phyloP scores from a whole-genome alignment of 1,140 invertebrate species.

The Procambarus clarkii region DNA sequence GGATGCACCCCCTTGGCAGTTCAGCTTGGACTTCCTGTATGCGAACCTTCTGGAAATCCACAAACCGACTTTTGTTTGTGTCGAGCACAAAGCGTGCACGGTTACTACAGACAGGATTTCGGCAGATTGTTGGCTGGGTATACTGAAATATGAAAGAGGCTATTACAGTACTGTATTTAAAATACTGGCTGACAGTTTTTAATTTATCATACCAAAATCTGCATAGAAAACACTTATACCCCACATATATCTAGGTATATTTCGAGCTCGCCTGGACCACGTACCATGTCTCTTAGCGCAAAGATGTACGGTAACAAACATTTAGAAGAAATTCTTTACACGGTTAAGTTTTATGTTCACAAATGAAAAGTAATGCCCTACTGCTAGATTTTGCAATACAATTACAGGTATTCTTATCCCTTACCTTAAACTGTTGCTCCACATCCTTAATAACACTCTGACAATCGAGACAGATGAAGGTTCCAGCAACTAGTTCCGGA shows the following conservation, averaged over 20 bases:
- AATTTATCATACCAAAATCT: too few relatives aligned
- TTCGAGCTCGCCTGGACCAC: too few relatives aligned
- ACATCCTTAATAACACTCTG: conserved; percentile 96
- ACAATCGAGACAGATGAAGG: conserved; percentile 97
- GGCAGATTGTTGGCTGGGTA: conserved; percentile 95
- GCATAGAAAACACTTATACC: too few relatives aligned
- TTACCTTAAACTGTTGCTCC: conserved; percentile 98
- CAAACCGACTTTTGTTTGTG: conserved; percentile 94
- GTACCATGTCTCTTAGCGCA: too few relatives aligned
- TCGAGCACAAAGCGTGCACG: conserved; percentile 92
- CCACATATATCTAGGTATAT: too few relatives aligned
- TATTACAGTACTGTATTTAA: neutral
- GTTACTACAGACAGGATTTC: conserved; percentile 96
- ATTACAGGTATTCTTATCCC: neutral
- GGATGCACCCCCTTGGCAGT: conserved; percentile 96
- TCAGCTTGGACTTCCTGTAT: conserved; percentile 99
- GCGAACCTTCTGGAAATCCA: conserved; percentile 99
- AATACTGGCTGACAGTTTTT: too few relatives aligned
- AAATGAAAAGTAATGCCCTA: neutral
- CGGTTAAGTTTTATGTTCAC: too few relatives aligned
- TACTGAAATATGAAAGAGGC: conserved; percentile 79
- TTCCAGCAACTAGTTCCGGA: conserved; percentile 80
- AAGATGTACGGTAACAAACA: too few relatives aligned
- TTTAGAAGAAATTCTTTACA: too few relatives aligned
- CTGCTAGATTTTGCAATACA: neutral